Base-by-base conservation (phyloP, 2,113 vertebrate genomes). In the Gymnocephalus cernua region DNA sequence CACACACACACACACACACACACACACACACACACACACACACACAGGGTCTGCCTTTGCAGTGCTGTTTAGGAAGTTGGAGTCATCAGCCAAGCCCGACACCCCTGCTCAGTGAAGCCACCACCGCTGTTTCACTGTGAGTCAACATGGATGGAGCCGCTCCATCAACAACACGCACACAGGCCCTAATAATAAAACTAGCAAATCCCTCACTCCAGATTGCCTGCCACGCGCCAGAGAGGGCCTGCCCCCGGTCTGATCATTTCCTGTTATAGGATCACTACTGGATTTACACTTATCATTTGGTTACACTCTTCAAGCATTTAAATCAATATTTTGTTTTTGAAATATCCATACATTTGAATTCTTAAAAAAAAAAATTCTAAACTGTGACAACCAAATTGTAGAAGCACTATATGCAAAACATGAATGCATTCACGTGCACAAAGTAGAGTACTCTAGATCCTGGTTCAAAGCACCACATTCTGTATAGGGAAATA, bases 11-110 rank as follows among this genome's bases (percentile, higher is more conserved):
- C 21, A 44, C 38, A 65, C 35, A 54, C 29, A 67, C 64, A 76
- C 27, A 47, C 71, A 62, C 45, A 54, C 64, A 65, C 53, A 51
- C 27, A 56, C 29, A 16, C 47, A 45, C 41, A 50, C 63, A 29
- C 13, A 1, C 38, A 71, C 47, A 78, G 82, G 80, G 70, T 81
- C 89, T 89, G 90, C 85, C 80, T 91, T 89, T 86, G 79, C 86
- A 23, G 64, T 47, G 63, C 65, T 81, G 91, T 86, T 81, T 65
- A 63, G 79, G 70, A 85, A 81, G 84, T 58, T 78, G 72, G 81
- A 92, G 73, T 79, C 86, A 77, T 84, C 80, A 59, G 88, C 84
- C 86, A 84, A 85, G 85, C 82, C 83, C 85, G 84, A 92, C 90
- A 86, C 86, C 84, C 79, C 63, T 76, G 87, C 89, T 84, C 90